Base-by-base conservation (phyloP, 2,888 invertebrate genomes). In the Fragum sueziense region DNA sequence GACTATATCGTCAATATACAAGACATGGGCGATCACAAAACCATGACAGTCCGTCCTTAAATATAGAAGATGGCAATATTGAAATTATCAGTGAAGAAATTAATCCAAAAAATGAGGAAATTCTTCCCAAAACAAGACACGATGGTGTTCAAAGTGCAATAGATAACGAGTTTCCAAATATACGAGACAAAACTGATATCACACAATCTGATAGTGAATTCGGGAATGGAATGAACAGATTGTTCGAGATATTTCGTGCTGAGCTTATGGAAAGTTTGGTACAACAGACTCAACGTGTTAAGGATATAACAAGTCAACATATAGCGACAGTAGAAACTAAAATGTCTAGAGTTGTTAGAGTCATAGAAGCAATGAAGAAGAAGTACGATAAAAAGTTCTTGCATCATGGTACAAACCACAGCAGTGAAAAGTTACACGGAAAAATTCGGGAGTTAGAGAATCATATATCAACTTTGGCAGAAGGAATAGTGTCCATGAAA, bases 121-220 rank as follows among this genome's bases (percentile, higher is more conserved):
- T 52, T 4, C 51, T 29, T 25, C 29, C 68, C 1, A 29, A 54
- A 62, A 34, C 14, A 9, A 41, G 47, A 25, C 54, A 70, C 34
- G 69, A 69, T 33, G 37, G 37, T 29, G 41, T 33, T n/a, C 61
- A 59, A 27, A 76, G 69, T 75, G 76, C 65, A 29, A 14, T 70
- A 22, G 51, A 76, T 27, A 79, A 82, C 70, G 77, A 77, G 29
- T 51, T 79, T 33, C 82, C 82, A 47, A 61, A 76, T 20, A 22
- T 61, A 54, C 52, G 33, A 65, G 52, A 54, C 31, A 31, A 34
- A 54, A 74, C 37, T 47, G 62, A 67, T 31, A 71, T 67, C 51
- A 34, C 61, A 37, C 80, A 80, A 29, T 34, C 74, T 29, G 76
- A 77, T 25, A 33, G 61, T n/a, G 54, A 70, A 2, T 70, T 62